Evolutionary conservation across 1,140 invertebrate genomes (phyloP).

Genomic region (Drosophila prosaltans): DNA sequence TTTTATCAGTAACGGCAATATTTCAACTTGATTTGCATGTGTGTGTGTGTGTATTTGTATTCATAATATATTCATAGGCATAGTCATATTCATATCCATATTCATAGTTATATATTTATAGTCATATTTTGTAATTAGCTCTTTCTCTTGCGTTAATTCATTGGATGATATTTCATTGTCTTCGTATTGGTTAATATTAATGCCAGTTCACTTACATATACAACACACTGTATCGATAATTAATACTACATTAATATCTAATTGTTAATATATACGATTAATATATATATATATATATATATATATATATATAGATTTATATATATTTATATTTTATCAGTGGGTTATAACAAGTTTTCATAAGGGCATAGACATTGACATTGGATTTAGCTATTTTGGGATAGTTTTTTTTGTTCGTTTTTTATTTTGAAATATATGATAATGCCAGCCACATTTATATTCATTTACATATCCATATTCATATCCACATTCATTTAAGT

Average conservation of each 20-base stretch:
- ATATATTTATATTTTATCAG: constrained; percentile 25
- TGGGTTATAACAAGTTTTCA: constrained; percentile 16
- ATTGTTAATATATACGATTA: constrained; percentile 8
- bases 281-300: constrained; percentile 6
- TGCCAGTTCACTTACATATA: constrained; percentile 21
- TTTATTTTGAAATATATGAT: no score
- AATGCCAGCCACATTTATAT: background rate
- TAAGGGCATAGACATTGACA: constrained; percentile 12
- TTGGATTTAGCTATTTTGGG: background rate
- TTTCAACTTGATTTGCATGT: constrained; percentile 40
- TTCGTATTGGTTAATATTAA: constrained; percentile 55
- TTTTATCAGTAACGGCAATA: constrained; percentile 53
- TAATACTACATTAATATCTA: constrained; percentile 17
- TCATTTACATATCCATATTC: background rate
- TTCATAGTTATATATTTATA: constrained; percentile 35
- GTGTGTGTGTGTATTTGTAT: background rate
- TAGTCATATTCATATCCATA: constrained; percentile 28
- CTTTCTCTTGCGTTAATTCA: constrained; percentile 62
- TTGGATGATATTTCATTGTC: constrained; percentile 79
- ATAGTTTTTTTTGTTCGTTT: background rate
- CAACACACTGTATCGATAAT: background rate
- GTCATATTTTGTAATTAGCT: constrained; percentile 36
- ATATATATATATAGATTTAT: constrained; percentile 1
- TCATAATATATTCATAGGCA: constrained; percentile 16
- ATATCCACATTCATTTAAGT: constrained; percentile 1